Conservation (phyloP, 1,140 invertebrate genomes). For the Piezodorus guildinii region DNA sequence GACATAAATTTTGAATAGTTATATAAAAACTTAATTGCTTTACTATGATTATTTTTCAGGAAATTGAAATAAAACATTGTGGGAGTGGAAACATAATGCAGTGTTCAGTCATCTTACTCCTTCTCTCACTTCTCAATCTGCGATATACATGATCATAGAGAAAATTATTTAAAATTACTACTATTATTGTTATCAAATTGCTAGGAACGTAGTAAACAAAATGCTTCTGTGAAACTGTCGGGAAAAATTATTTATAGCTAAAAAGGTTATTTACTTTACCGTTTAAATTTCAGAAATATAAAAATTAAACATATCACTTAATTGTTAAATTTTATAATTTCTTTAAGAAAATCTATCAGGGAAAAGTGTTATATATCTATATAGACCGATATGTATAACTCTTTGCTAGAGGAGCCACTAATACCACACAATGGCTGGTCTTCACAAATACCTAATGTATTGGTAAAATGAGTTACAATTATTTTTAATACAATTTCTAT, state of each 20-base stretch:
- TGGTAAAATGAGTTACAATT: constrained; percentile 10
- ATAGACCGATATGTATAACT: background rate
- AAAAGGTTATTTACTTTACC: constrained; percentile 11
- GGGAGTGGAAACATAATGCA: constrained; percentile 32
- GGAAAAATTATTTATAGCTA: constrained; percentile 12
- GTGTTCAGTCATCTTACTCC: background rate
- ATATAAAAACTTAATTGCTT: too few relatives aligned
- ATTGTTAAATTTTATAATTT: constrained; percentile 19
- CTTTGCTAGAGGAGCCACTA: background rate
- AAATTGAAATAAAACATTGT: constrained; percentile 62
- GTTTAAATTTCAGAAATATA: constrained; percentile 3
- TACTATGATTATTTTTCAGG: constrained; percentile 34
- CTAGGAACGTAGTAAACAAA: constrained; percentile 20
- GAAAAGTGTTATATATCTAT: constrained; percentile 11
- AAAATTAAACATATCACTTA: constrained; percentile 20
- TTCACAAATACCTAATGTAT: constrained; percentile 9
- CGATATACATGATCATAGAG: constrained; percentile 17
- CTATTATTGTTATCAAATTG: constrained; percentile 22
- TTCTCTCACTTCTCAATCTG: background rate
- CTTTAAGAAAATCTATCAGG: constrained; percentile 7
- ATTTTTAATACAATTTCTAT: constrained; percentile 8
- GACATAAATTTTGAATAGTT: too few relatives aligned
- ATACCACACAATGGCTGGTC: background rate
- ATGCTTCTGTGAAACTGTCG: constrained; percentile 14
- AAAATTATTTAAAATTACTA: constrained; percentile 14